These are phyloP conservation scores for Macaca fascicularis DNA, from an alignment of 2,113 vertebrate species.

Conservation along the genomic window T2T-MFA8v1.1 NC_088383.1:2429001-2429500, in stretches of 20 bases:
- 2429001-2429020: neutral
- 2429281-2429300: neutral
- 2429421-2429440: neutral
- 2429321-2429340: neutral
- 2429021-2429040: neutral
- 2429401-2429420: neutral
- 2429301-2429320: neutral
- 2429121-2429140: neutral
- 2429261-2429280: neutral
- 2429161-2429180: neutral
- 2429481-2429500: neutral
- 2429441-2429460: neutral
- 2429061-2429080: neutral
- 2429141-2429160: neutral
- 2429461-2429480: neutral
- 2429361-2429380: neutral
- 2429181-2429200: neutral
- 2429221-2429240: neutral
- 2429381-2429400: neutral
- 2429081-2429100: neutral
- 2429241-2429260: neutral
- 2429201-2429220: neutral
- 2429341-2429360: neutral
- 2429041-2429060: neutral
- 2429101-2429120: neutral